These are phyloP conservation scores for Austrofundulus limnaeus DNA, from an alignment of 2,113 vertebrate genomes.

Conservation along the genomic window DNA sequence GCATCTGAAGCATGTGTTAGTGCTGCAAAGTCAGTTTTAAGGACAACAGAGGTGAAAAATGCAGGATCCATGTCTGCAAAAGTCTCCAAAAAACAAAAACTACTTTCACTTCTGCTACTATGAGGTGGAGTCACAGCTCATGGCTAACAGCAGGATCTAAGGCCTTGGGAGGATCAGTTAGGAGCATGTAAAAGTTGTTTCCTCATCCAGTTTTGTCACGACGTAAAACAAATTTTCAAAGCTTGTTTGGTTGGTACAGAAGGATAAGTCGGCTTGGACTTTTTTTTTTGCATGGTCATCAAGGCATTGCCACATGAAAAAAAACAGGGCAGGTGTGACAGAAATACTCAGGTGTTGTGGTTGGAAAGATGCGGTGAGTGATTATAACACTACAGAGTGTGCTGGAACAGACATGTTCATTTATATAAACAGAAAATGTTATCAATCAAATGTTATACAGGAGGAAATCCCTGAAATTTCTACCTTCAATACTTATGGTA, in stretches of 20 bases:
- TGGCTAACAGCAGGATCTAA: slow-evolving; percentile 59
- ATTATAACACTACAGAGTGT: slow-evolving; percentile 5
- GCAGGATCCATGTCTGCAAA: slow-evolving; percentile 36
- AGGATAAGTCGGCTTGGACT: neutral
- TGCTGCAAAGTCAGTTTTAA: slow-evolving; percentile 19
- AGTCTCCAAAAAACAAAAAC: slow-evolving; percentile 28
- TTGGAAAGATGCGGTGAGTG: slow-evolving; percentile 14
- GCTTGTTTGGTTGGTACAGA: slow-evolving; percentile 24
- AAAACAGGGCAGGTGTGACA: slow-evolving; percentile 16
- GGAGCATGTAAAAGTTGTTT: slow-evolving; percentile 43
- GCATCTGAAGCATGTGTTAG: slow-evolving; percentile 16
- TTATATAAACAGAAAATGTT: slow-evolving; percentile 24
- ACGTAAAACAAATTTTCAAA: slow-evolving; percentile 14
- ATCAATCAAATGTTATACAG: slow-evolving; percentile 20
- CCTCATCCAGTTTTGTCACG: slow-evolving; percentile 42
- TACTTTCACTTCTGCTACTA: slow-evolving; percentile 42
- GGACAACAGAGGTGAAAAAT: slow-evolving; percentile 42
- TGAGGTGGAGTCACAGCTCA: slow-evolving; percentile 47
- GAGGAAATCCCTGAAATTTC: slow-evolving; percentile 28
- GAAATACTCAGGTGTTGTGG: slow-evolving; percentile 8
- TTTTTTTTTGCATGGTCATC: slow-evolving; percentile 15
- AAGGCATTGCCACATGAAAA: slow-evolving; percentile 34
- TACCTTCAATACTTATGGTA: slow-evolving; percentile 19
- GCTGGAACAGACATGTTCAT: slow-evolving; percentile 6
- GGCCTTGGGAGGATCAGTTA: slow-evolving; percentile 53